A percentile compares a stretch with the other conserved stretches of the same genome.
phyloP scores from a whole-genome alignment of 2,888 invertebrate species.

The Gastracanthus pulcherrimus region DNA sequence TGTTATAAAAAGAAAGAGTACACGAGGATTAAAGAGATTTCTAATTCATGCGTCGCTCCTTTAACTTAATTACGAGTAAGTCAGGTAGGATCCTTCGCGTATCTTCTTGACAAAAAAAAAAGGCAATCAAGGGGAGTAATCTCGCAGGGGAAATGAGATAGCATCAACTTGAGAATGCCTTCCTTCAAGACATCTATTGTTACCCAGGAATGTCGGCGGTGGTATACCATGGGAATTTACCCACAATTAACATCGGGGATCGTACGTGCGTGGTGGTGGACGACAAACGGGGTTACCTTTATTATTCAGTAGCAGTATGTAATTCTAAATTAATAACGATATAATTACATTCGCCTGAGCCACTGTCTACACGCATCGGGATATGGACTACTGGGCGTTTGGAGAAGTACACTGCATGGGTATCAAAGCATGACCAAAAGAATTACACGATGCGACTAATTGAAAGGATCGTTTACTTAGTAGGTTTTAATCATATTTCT shows the following conservation, averaged over 20 bases:
- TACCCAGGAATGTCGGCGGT: constrained; percentile 67
- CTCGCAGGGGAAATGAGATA: constrained; percentile 70
- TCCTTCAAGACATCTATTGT: constrained; percentile 72
- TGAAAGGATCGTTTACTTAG: neutral
- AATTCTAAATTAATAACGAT: constrained; percentile 55
- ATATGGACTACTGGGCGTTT: constrained; percentile 11
- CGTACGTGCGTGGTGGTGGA: constrained; percentile 60
- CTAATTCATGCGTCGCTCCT: constrained; percentile 41
- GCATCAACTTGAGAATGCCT: constrained; percentile 69
- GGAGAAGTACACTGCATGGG: neutral
- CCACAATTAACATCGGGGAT: constrained; percentile 76
- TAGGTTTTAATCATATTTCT: neutral
- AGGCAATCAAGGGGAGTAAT: constrained; percentile 61
- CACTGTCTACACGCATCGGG: neutral
- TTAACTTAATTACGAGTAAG: constrained; percentile 47
- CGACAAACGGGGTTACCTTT: constrained; percentile 72
- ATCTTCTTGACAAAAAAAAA: constrained; percentile 46
- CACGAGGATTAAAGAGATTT: constrained; percentile 34
- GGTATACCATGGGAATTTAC: constrained; percentile 76
- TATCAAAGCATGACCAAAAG: neutral
- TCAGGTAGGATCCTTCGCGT: constrained; percentile 33
- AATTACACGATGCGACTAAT: neutral
- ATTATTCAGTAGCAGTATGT: constrained; percentile 63
- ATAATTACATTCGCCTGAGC: constrained; percentile 32
- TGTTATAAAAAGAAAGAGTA: constrained; percentile 36